These are phyloP conservation scores for Palaemon carinicauda DNA, from an alignment of 1,140 invertebrate genomes.

Conservation along the genomic window DNA sequence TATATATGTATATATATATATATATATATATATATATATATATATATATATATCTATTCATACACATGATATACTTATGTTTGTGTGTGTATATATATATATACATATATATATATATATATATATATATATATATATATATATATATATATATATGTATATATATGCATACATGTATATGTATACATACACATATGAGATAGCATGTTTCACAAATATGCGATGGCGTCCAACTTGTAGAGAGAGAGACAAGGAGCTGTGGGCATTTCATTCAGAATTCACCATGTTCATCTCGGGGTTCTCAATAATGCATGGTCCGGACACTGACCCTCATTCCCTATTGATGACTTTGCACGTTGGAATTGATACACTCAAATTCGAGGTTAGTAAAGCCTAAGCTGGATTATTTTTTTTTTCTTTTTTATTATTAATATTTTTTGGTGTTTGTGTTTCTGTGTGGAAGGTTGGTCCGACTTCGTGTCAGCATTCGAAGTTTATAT, in stretches of 20 bases:
- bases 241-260: neutral
- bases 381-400: conserved; percentile 6
- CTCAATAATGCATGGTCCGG: conserved; percentile 31
- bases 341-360: conserved; percentile 33
- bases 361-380: conserved; percentile 40
- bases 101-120: conserved; percentile 10
- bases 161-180: neutral
- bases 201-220: no score
- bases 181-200: neutral
- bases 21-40: conserved; percentile 14
- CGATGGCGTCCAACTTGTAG: neutral
- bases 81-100: neutral
- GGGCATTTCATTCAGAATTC: conserved; percentile 39
- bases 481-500: no score
- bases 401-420: neutral
- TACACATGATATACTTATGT: neutral
- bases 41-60: conserved; percentile 2
- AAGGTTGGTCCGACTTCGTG: no score
- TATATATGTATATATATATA: conserved; percentile 11
- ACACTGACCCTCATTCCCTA: conserved; percentile 35
- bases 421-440: neutral
- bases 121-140: neutral
- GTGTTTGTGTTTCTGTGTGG: no score
- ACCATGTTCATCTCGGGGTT: conserved; percentile 28
- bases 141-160: neutral